Evolutionary conservation across 2,888 invertebrate genomes (phyloP).

Genomic region (Geophilus truncorum): DNA sequence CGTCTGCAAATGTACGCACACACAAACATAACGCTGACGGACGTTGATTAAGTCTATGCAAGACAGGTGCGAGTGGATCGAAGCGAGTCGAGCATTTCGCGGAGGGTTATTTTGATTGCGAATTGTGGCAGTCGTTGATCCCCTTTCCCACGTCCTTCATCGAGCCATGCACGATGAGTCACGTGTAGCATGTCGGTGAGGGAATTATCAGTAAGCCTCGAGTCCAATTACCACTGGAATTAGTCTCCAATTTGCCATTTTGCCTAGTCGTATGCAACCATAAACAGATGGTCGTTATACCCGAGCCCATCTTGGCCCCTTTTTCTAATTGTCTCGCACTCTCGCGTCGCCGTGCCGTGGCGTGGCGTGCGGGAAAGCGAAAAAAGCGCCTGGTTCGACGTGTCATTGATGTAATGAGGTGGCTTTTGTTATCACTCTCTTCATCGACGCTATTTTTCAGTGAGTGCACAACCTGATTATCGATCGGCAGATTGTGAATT

Average conservation of each 20-base stretch:
- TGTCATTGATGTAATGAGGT: conserved; percentile 20
- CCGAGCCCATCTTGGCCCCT: neutral
- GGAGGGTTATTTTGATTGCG: no score
- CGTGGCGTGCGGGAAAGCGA: no score
- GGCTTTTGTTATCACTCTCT: conserved; percentile 24
- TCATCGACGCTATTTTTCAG: conserved; percentile 24
- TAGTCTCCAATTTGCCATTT: conserved; percentile 1
- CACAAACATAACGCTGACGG: no score
- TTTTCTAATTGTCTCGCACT: no score
- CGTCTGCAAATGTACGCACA: no score
- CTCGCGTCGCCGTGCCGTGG: no score
- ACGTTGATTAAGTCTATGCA: neutral
- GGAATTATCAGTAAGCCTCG: neutral
- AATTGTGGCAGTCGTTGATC: no score
- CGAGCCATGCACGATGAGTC: neutral
- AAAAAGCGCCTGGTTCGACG: neutral
- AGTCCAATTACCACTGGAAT: conserved; percentile 1
- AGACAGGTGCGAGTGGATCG: no score
- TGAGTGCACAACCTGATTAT: conserved; percentile 27
- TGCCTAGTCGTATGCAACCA: neutral
- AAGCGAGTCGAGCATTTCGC: no score
- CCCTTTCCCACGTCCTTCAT: neutral
- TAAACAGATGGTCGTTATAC: neutral
- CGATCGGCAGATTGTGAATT: conserved; percentile 21
- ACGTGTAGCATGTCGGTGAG: neutral